A percentile compares a stretch with the other conserved stretches of the same genome.
Evolutionary conservation across 2,113 vertebrate genomes (phyloP).

Genomic region (Sphyrna mokarran): DNA sequence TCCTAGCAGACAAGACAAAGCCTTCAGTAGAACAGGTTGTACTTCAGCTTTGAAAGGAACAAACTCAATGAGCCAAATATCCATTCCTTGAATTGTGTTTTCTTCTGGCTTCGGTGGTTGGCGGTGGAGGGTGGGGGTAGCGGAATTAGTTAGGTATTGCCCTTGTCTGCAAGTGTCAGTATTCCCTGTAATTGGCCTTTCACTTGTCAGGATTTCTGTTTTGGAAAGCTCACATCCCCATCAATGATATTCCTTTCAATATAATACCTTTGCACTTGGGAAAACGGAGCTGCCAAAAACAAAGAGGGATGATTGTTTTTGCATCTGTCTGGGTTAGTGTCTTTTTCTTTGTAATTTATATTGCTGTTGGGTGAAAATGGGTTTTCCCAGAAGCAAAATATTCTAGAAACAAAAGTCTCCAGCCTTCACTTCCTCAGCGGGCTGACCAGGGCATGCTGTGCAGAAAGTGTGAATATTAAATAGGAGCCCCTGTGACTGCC

Average conservation of each 20-base stretch:
- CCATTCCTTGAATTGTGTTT: not conserved
- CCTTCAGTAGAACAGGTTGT: not conserved
- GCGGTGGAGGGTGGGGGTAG: no score
- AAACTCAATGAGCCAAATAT: not conserved
- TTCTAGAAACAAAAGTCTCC: conserved; percentile 8
- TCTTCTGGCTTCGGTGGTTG: not conserved
- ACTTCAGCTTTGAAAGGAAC: not conserved
- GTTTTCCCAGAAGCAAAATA: conserved; percentile 4
- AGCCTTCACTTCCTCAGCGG: not conserved
- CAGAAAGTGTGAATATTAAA: conserved; percentile 16
- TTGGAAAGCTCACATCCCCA: not conserved
- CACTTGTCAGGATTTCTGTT: not conserved
- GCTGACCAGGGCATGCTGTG: not conserved
- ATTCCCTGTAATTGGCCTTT: not conserved
- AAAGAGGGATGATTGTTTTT: not conserved
- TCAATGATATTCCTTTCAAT: not conserved
- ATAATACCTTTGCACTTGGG: not conserved
- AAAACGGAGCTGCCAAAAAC: not conserved
- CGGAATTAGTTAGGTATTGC: not conserved
- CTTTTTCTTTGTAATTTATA: conserved; percentile 16
- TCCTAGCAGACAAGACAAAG: not conserved
- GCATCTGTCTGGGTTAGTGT: conserved; percentile 9
- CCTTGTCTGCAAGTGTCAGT: not conserved
- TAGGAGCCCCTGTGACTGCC: not conserved
- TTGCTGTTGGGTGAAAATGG: conserved; percentile 24